Conservation (phyloP, 37 sponge, comb jelly and placozoan genomes). For the Ephydatia muelleri region DNA sequence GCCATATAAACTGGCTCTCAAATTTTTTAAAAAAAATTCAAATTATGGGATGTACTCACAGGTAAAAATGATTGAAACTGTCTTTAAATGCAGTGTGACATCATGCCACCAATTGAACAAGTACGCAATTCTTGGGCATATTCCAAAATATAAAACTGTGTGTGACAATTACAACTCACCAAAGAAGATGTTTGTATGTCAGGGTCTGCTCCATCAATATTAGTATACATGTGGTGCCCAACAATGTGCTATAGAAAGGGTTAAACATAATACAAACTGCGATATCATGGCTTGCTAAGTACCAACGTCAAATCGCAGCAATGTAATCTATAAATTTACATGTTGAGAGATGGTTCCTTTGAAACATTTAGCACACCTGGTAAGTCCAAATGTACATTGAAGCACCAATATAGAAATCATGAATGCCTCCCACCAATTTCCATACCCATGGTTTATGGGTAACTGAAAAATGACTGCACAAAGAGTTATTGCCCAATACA, state of each 20-base stretch:
- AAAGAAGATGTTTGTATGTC: constrained; percentile 82
- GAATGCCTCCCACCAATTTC: constrained; percentile 69
- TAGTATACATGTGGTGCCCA: constrained; percentile 95
- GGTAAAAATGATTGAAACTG: too few relatives aligned
- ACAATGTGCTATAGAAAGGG: constrained; percentile 66
- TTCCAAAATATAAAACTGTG: neutral
- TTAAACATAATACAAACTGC: too few relatives aligned
- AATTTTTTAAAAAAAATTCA: too few relatives aligned
- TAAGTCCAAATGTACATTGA: constrained; percentile 85
- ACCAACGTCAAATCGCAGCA: too few relatives aligned
- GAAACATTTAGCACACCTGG: constrained; percentile 55
- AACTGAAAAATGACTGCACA: constrained; percentile 87
- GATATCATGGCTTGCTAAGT: too few relatives aligned
- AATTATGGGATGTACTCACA: too few relatives aligned
- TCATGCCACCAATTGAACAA: too few relatives aligned
- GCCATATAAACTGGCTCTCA: too few relatives aligned
- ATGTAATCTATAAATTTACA: too few relatives aligned
- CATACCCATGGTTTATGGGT: constrained; percentile 98
- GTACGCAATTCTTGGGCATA: too few relatives aligned
- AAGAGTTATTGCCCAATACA: neutral
- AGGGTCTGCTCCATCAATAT: constrained; percentile 91
- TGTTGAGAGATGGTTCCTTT: neutral
- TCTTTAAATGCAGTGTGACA: too few relatives aligned
- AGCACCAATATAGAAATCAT: constrained; percentile 83
- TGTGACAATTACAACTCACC: constrained; percentile 30